Percentiles rank a stretch among this genome's conserved stretches.
Evolutionary conservation across 2,113 vertebrate genomes (phyloP).

Genomic region (Agelaius tricolor): DNA sequence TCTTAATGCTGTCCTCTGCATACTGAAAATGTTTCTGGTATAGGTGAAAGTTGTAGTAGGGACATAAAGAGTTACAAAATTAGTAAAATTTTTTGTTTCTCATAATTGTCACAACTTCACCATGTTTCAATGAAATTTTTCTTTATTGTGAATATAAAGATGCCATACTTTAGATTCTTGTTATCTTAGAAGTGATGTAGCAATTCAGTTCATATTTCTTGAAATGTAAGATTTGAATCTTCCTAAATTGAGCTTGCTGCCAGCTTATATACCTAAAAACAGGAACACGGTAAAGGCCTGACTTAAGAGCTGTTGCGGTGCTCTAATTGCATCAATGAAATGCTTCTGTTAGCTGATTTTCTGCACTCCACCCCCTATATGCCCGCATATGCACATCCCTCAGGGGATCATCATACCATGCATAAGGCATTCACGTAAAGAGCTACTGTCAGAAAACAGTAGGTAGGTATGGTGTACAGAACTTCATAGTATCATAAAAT

Average conservation of each 20-base stretch:
- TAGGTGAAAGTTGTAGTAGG: background rate
- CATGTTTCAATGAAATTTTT: background rate
- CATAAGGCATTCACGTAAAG: background rate
- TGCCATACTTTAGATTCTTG: background rate
- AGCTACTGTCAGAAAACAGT: background rate
- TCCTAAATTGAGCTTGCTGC: background rate
- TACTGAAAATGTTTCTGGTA: background rate
- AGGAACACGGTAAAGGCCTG: background rate
- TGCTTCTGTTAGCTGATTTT: background rate
- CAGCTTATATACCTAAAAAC: background rate
- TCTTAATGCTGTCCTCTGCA: background rate
- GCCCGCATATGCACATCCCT: background rate
- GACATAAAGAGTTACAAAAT: background rate
- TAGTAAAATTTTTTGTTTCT: background rate
- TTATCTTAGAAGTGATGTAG: background rate
- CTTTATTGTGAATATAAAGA: background rate
- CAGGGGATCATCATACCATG: background rate
- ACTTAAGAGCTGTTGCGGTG: background rate
- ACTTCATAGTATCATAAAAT: background rate
- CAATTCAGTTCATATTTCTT: background rate
- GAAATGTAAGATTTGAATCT: background rate
- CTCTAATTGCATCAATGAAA: background rate
- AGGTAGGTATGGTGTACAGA: background rate
- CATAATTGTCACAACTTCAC: background rate
- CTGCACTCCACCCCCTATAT: accelerated